Base-by-base conservation (phyloP, 2,113 vertebrate genomes). In the Picathartes gymnocephalus region DNA sequence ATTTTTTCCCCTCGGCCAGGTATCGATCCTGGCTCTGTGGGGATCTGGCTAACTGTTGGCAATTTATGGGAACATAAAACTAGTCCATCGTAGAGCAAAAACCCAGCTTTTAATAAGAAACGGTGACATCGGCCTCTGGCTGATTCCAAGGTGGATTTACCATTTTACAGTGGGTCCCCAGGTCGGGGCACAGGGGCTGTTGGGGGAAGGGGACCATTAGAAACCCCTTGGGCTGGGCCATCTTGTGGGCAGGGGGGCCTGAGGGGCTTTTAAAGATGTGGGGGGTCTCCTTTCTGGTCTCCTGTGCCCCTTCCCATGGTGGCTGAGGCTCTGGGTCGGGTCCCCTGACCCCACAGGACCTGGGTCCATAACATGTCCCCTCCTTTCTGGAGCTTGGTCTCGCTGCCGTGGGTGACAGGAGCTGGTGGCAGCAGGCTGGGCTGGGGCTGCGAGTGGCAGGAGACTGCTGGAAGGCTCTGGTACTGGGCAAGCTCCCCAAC, bases 41-140 rank as follows among this genome's bases (percentile, higher is more conserved):
- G 96, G 93, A 93, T 85, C 94, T 96, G 86, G 90, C 94, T 95
- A 97, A 90, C 95, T 95, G 95, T 96, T 96, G 96, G 90, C 96
- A 95, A 97, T 97, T 98, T 96, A 97, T 95, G 92, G 94, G 50
- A 78, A 51, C 88, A 86, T 94, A 94, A 97, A 97, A 66, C 89
- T 45, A 25, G 72, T 81, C 33, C 91, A 69, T 93, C n/a, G 61
- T 56, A 54, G 2, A 86, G 95, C 79, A 92, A 91, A 95, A 90
- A 5, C 62, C 53, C 45, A 6, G 77, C 89, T 93, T 94, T 88
- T 88, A 89, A 58, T 74, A 72, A 88, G 92, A 81, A 33, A 42
- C 13, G 13, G 93, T 68, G 74, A 83, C 93, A 68, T 44, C 60
- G 30, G 91, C 51, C 80, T 62, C 71, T 48, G 48, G 62, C 87